Evolutionary conservation across 2,888 invertebrate genomes (phyloP), one percentile per base, ranked within the genome.

Genomic region (Himalopsyche japonica): DNA sequence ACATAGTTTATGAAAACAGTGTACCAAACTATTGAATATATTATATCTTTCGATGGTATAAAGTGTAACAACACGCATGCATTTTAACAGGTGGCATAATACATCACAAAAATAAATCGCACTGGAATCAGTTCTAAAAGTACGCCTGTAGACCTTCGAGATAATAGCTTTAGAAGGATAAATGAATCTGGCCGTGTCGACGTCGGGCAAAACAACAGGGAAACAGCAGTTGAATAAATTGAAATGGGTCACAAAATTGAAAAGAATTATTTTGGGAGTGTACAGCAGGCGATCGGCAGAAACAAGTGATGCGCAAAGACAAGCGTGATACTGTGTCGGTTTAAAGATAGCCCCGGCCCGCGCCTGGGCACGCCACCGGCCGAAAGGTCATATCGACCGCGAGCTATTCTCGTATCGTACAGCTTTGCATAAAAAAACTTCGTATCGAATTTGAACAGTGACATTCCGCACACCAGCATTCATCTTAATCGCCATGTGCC

Each of bases 341-440:
- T 32, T 37, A 80, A 76, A 83, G 70, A 84, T 84, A 84, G 82
- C 76, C 34, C 82, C 37, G 32, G 76, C 76, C 76, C 57, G 57
- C 57, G 57, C 81, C 84, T n/a, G 82, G 84, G 82, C 79, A n/a
- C 15, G 24, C 76, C 76, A 6, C 24, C 47, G 34, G 82, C 79
- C 32, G 82, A 84, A 84, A 84, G 84, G 84, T 84, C 84, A 82
- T 80, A 82, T 27, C 43, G 76, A 70, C 27, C 70, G 12, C 34
- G 34, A 15, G 79, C 84, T 84, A 84, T 84, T 84, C 82, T 80
- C 20, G 84, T 82, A 76, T n/a, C 43, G n/a, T 43, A 12, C 34
- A 2, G 57, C 76, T 79, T 82, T 80, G 80, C 76, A 48, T 76
- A 80, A 83, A 79, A 82, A 77, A 48, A 77, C 82, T 77, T 37